Evolutionary conservation across 2,888 invertebrate genomes (phyloP).

Genomic region (Lymantria monacha): DNA sequence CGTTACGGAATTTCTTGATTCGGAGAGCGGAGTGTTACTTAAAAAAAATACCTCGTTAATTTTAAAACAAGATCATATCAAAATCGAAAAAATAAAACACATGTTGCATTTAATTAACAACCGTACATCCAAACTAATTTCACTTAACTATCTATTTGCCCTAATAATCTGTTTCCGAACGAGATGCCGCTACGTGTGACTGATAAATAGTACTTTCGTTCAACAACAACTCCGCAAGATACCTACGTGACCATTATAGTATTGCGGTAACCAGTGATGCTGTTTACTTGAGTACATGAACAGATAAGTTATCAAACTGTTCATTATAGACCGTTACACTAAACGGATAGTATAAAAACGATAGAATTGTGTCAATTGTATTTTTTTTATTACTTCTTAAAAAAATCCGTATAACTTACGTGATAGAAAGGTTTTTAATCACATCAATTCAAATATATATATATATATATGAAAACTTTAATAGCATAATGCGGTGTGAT

Average conservation of each 20-base stretch:
- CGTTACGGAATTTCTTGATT: too few relatives aligned
- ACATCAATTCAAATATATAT: constrained; percentile 13
- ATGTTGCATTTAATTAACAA: neutral
- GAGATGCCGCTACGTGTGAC: constrained; percentile 22
- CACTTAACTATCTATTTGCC: constrained; percentile 17
- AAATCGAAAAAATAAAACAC: too few relatives aligned
- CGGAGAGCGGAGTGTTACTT: too few relatives aligned
- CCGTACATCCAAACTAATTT: constrained; percentile 1
- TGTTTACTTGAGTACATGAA: constrained; percentile 48
- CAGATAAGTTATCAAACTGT: constrained; percentile 7
- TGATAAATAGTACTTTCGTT: constrained; percentile 26
- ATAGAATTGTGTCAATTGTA: constrained; percentile 36
- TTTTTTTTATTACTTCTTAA: constrained; percentile 2
- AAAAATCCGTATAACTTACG: neutral
- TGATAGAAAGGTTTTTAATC: constrained; percentile 12
- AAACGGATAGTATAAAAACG: constrained; percentile 50
- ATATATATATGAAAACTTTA: too few relatives aligned
- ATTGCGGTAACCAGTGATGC: constrained; percentile 35
- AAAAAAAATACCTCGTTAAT: too few relatives aligned
- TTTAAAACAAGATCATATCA: too few relatives aligned
- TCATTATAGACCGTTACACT: constrained; percentile 43
- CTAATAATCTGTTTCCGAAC: constrained; percentile 12
- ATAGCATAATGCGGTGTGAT: constrained; percentile 4
- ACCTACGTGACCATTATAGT: constrained; percentile 42
- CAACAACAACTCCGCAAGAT: constrained; percentile 14